A percentile compares a stretch with the other conserved stretches of the same genome.
These are phyloP conservation scores for Pycnomerus fuliginosus DNA, from an alignment of 2,888 invertebrate species.

Conservation along the genomic window DNA sequence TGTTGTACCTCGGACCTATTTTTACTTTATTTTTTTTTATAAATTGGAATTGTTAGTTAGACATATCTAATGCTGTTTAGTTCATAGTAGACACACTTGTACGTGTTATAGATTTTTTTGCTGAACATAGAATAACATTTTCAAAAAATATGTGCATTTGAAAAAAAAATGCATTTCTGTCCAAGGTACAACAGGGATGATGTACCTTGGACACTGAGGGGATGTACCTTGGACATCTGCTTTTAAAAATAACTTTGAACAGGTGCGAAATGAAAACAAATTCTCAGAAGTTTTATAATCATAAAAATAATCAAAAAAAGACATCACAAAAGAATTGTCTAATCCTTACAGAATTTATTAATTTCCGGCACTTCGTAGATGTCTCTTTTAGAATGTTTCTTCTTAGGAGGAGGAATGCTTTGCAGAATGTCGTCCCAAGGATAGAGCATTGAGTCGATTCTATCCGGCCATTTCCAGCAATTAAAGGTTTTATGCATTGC, in stretches of 20 bases:
- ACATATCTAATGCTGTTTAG: neutral
- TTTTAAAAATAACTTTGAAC: neutral
- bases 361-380: neutral
- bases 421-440: conserved; percentile 9
- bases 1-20: neutral
- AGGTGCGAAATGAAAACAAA: neutral
- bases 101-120: neutral
- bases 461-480: conserved; percentile 20
- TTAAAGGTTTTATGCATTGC: conserved; percentile 20
- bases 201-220: neutral
- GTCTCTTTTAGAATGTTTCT: conserved; percentile 3
- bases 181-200: conserved; percentile 3
- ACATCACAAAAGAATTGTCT: too few relatives aligned
- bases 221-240: conserved; percentile 1
- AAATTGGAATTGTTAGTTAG: neutral
- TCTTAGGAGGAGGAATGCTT: conserved; percentile 13
- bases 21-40: neutral
- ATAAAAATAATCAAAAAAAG: conserved; percentile 2
- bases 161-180: too few relatives aligned
- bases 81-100: neutral
- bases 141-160: too few relatives aligned
- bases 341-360: neutral
- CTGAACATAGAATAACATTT: too few relatives aligned
- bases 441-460: conserved; percentile 10
- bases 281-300: neutral